Evolutionary conservation across 2,888 invertebrate species (phyloP), one percentile per base, ranked within the genome.

Genomic region (Cantharis rustica): DNA sequence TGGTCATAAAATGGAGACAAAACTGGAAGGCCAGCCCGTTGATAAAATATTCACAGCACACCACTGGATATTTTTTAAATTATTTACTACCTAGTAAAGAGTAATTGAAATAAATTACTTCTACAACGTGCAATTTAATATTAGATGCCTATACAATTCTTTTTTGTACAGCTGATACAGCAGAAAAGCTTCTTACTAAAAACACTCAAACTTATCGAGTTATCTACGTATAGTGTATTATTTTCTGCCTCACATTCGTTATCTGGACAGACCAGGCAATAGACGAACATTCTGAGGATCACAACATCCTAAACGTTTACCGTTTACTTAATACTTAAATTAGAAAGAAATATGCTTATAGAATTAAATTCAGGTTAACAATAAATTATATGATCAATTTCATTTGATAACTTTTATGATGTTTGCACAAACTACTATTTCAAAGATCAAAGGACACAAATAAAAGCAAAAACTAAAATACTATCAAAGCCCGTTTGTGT

Each of bases 191-290:
- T 61, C 63, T 69, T 66, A 31, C 74, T 62, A 71, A 75, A 75
- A 75, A 71, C 71, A 61, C 71, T 61, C 31, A 62, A 75, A 75
- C 61, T 75, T 75, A 75, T 75, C 71, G 71, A 68, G 71, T 75
- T 75, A 75, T 75, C 71, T 75, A 47, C 47, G 47, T 47, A 71
- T 61, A 75, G 71, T 75, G 71, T 75, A 71, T 71, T 69, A 73
- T 75, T 75, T 73, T 71, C 75, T 75, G 71, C 47, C 66, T 71
- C 71, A 75, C 69, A 66, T 68, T 26, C 73, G 68, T 71, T 78
- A 78, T 75, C 78, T 47, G 71, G 16, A 75, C 16, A 27, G 75
- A 69, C 71, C 75, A 76, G 76, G 73, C 71, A 20, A 20, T 62
- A 31, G 26, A 71, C 26, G 71, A 31, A 70, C 75, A 64, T 66